Conservation (phyloP, 2,888 invertebrate species). For the Polydrusus cervinus region DNA sequence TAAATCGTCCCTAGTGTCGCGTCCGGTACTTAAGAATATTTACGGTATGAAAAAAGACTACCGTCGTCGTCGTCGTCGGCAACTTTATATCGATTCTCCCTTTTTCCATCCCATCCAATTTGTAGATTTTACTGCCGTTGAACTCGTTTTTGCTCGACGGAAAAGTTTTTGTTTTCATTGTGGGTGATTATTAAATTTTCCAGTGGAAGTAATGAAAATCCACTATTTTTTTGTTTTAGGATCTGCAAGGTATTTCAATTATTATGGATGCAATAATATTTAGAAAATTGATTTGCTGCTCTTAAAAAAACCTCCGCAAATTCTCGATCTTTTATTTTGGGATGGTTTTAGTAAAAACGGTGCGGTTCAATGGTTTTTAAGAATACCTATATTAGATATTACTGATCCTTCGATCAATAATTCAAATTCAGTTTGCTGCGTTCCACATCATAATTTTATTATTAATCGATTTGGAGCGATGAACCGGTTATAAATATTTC, state of each 20-base stretch:
- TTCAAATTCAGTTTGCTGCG: too few species aligned
- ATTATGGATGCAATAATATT: not conserved
- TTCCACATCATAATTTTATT: too few species aligned
- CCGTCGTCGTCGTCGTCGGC: constrained; percentile 48
- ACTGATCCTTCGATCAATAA: too few species aligned
- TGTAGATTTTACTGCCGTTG: constrained; percentile 51
- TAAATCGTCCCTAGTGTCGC: constrained; percentile 66
- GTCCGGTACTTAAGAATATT: constrained; percentile 70
- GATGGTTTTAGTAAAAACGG: too few species aligned
- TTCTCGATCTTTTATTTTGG: too few species aligned
- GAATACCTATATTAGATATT: too few species aligned
- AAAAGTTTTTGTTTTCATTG: constrained; percentile 48
- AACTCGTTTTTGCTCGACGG: constrained; percentile 38
- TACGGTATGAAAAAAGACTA: constrained; percentile 63
- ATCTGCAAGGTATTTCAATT: not conserved
- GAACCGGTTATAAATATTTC: too few species aligned
- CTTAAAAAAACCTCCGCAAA: too few species aligned
- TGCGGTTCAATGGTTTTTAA: too few species aligned
- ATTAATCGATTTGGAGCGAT: too few species aligned
- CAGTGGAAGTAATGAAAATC: constrained; percentile 23
- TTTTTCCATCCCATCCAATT: constrained; percentile 53
- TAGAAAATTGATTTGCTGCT: too few species aligned
- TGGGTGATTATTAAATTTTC: constrained; percentile 49
- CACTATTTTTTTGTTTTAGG: constrained; percentile 30
- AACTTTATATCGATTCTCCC: constrained; percentile 55